Evolutionary conservation across 2,113 vertebrate species (phyloP).

Genomic region (Carollia perspicillata): DNA sequence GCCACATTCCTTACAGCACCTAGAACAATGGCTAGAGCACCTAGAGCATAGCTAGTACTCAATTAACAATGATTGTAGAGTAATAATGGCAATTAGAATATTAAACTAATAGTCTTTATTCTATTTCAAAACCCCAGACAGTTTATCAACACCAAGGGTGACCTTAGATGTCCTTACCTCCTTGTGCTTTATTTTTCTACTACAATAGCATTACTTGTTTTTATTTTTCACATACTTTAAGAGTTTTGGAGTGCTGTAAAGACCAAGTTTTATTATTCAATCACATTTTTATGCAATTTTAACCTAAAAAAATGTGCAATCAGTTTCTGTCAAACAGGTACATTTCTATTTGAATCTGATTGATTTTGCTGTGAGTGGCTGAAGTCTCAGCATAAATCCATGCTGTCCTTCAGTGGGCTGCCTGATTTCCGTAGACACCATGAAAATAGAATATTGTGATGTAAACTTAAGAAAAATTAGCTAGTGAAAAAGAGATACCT

Average conservation of each 20-base stretch:
- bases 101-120: background rate
- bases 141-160: background rate
- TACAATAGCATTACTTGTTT: conserved; percentile 33
- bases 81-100: background rate
- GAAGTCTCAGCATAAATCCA: conserved; percentile 40
- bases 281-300: conserved; percentile 69
- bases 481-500: conserved; percentile 18
- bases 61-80: background rate
- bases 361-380: conserved; percentile 63
- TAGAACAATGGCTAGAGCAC: background rate
- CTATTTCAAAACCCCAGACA: background rate
- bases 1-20: background rate
- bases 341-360: conserved; percentile 56
- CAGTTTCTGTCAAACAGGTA: conserved; percentile 52
- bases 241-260: conserved; percentile 35
- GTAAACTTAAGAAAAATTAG: conserved; percentile 1
- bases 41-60: background rate
- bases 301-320: conserved; percentile 61
- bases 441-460: background rate
- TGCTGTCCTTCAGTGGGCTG: background rate
- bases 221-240: conserved; percentile 51
- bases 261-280: conserved; percentile 66
- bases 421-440: conserved; percentile 24
- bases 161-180: conserved; percentile 27
- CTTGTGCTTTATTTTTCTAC: background rate